phyloP scores from a whole-genome alignment of 2,888 invertebrate genomes.

The Pyrochroa serraticornis region DNA sequence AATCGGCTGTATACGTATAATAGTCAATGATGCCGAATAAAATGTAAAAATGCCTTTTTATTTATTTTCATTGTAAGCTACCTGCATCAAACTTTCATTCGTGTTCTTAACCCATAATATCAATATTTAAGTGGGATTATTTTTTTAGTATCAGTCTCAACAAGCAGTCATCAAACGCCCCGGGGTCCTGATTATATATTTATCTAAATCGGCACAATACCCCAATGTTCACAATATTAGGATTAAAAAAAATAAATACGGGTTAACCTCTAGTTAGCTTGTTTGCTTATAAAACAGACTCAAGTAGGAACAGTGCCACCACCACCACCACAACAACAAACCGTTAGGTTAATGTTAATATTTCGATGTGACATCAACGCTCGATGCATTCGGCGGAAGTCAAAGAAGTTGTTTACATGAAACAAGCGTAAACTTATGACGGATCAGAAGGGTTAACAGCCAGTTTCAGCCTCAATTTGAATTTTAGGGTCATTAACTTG shows the following conservation, averaged over 20 bases:
- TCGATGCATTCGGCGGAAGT: slow-evolving; percentile 22
- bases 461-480: no score
- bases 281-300: slow-evolving; percentile 46
- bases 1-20: not conserved
- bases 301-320: slow-evolving; percentile 24
- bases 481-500: no score
- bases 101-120: slow-evolving; percentile 40
- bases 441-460: no score
- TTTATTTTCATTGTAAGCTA: slow-evolving; percentile 32
- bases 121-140: slow-evolving; percentile 42
- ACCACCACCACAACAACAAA: slow-evolving; percentile 26
- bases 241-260: slow-evolving; percentile 48
- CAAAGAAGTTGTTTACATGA: slow-evolving; percentile 26
- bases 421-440: not conserved
- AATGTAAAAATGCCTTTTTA: slow-evolving; percentile 9
- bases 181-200: slow-evolving; percentile 41
- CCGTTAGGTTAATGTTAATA: slow-evolving; percentile 31
- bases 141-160: slow-evolving; percentile 45
- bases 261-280: slow-evolving; percentile 45
- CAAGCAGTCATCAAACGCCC: slow-evolving; percentile 41
- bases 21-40: slow-evolving; percentile 14
- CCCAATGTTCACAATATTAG: slow-evolving; percentile 49
- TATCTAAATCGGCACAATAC: slow-evolving; percentile 44
- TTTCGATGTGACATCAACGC: slow-evolving; percentile 30
- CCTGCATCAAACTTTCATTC: slow-evolving; percentile 32